Conservation (phyloP, 2,113 vertebrate species). For the Strix uralensis region DNA sequence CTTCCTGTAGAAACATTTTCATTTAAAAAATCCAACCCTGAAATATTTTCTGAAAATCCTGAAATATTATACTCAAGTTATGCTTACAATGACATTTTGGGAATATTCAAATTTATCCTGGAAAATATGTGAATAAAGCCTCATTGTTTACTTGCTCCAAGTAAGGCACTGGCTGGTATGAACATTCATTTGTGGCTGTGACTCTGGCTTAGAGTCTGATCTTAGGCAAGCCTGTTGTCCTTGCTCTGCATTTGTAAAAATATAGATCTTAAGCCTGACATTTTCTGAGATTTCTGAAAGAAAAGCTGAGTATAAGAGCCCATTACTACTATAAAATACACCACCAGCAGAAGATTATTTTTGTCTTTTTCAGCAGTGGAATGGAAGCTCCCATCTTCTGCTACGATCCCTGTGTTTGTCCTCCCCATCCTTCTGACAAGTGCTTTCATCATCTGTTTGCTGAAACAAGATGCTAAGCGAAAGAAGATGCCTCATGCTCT, state of each 20-base stretch:
- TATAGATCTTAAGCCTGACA: background rate
- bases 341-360: background rate
- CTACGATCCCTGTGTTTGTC: background rate
- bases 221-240: background rate
- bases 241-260: background rate
- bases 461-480: background rate
- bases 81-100: background rate
- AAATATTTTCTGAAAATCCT: background rate
- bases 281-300: background rate
- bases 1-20: background rate
- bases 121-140: background rate
- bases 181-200: background rate
- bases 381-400: background rate
- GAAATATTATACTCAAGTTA: background rate
- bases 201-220: background rate
- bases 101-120: background rate
- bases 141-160: background rate
- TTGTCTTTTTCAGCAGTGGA: background rate
- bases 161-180: background rate
- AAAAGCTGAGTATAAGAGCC: background rate
- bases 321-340: background rate
- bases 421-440: background rate
- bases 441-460: background rate
- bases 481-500: conserved; percentile 23
- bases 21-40: background rate